A percentile compares a stretch with the other conserved stretches of the same genome.
Evolutionary conservation across 2,113 vertebrate species (phyloP).

Genomic region (Tetrax tetrax): DNA sequence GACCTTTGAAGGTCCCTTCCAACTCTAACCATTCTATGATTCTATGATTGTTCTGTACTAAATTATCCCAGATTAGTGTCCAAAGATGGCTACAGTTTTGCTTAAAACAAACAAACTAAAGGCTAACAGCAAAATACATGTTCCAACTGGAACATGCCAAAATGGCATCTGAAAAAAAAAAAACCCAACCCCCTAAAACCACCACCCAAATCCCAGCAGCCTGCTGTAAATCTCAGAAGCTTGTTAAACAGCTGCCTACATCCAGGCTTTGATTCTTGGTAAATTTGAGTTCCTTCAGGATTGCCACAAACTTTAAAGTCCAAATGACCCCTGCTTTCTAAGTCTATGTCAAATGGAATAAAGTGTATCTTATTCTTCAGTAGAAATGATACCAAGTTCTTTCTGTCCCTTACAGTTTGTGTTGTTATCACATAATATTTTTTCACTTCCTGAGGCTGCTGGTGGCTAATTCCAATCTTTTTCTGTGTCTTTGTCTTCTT

Average conservation of each 20-base stretch:
- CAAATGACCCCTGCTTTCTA: slow-evolving; percentile 10
- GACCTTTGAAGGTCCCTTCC: too few relatives aligned
- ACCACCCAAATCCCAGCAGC: not conserved
- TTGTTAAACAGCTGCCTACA: not conserved
- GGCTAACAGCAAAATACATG: not conserved
- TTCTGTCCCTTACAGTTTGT: not conserved
- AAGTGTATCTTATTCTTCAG: not conserved
- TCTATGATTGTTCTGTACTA: too few relatives aligned
- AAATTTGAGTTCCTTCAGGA: not conserved
- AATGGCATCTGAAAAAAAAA: not conserved
- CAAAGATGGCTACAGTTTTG: not conserved
- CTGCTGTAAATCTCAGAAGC: not conserved
- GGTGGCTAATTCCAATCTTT: not conserved
- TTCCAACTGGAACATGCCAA: not conserved
- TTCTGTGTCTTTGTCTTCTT: not conserved
- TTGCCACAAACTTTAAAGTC: not conserved
- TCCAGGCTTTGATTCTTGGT: not conserved
- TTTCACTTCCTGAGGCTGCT: not conserved
- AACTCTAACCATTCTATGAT: too few relatives aligned
- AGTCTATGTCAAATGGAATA: not conserved
- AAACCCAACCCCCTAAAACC: not conserved
- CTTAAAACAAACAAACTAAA: not conserved
- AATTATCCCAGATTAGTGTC: not conserved
- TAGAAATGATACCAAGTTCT: not conserved
- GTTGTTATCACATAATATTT: slow-evolving; percentile 6